Evolutionary conservation across 2,797 vertebrate species (phyloP), one percentile per base, ranked within the genome.

Genomic region (Aeoliscus strigatus): DNA sequence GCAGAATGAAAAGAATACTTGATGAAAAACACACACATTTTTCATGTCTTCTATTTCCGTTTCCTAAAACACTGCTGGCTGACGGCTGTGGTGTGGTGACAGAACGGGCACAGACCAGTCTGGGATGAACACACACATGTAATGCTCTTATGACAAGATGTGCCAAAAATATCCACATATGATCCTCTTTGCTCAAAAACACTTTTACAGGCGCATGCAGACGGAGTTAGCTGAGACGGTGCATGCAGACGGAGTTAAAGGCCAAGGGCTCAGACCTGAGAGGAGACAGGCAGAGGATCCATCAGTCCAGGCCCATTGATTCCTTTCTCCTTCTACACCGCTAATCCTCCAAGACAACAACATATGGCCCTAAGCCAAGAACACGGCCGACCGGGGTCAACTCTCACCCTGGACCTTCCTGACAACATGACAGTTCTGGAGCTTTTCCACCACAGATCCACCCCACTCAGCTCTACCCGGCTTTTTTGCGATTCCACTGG

Each of bases 281-380:
- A 36, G 36, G 49, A 70, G 46, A 73, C 62, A 27, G 49, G 35
- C 48, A 63, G 61, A 68, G 40, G 77, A 74, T 70, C 56, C 59
- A 79, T 83, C 80, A 82, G 72, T 53, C 51, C 51, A 58, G 39
- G 62, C 71, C 68, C 61, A 79, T 70, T 68, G 60, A 81, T 80
- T 59, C 66, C 72, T 70, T 80, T 82, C 77, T 76, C 57, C 57
- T 49, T 39, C 59, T 56, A 41, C 32, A 42, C 59, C 34, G 50
- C 34, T 79, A 81, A 84, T 81, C 79, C 71, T 46, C 37, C 40
- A 51, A 44, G 37, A 73, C 56, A 75, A 80, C 70, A 79, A 65
- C 83, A 81, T 54, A 66, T 59, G 78, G 76, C 71, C 48, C 23
- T 2, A 13, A 58, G 75, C 75, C 83, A 78, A 55, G 65, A 73